Evolutionary conservation across 2,888 invertebrate species (phyloP).

Genomic region (Drosophila meridionalis): DNA sequence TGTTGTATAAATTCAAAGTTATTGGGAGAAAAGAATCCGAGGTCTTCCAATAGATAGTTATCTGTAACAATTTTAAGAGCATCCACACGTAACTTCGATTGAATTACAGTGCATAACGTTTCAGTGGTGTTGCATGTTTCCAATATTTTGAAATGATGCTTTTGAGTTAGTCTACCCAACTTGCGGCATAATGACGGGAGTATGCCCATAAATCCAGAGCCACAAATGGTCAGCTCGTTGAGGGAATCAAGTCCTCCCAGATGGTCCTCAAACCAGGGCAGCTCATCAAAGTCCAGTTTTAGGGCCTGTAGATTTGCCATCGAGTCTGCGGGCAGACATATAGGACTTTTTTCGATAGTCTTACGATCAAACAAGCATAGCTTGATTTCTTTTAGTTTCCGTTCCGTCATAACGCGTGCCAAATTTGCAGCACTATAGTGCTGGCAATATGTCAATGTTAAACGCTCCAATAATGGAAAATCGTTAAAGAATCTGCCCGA

Average conservation of each 20-base stretch:
- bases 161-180: slow-evolving; percentile 10
- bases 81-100: slow-evolving; percentile 33
- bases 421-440: slow-evolving; percentile 36
- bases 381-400: slow-evolving; percentile 49
- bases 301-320: slow-evolving; percentile 47
- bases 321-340: slow-evolving; percentile 33
- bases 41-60: slow-evolving; percentile 29
- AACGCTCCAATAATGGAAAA: slow-evolving; percentile 42
- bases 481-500: slow-evolving; percentile 43
- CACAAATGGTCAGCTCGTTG: slow-evolving; percentile 43
- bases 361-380: slow-evolving; percentile 38
- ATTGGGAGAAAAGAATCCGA: not conserved
- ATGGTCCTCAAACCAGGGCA: slow-evolving; percentile 48
- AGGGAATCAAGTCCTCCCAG: slow-evolving; percentile 33
- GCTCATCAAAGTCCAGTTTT: slow-evolving; percentile 46
- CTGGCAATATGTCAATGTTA: slow-evolving; percentile 55
- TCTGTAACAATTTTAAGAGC: slow-evolving; percentile 51
- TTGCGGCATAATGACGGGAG: slow-evolving; percentile 21
- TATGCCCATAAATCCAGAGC: not conserved
- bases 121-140: slow-evolving; percentile 23
- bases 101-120: slow-evolving; percentile 21
- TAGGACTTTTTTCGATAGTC: not conserved
- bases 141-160: slow-evolving; percentile 22
- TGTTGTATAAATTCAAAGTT: slow-evolving; percentile 37
- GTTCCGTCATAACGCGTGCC: slow-evolving; percentile 31